phyloP scores from a whole-genome alignment of 2,113 vertebrate genomes.

The Protomyctophum bolini region DNA sequence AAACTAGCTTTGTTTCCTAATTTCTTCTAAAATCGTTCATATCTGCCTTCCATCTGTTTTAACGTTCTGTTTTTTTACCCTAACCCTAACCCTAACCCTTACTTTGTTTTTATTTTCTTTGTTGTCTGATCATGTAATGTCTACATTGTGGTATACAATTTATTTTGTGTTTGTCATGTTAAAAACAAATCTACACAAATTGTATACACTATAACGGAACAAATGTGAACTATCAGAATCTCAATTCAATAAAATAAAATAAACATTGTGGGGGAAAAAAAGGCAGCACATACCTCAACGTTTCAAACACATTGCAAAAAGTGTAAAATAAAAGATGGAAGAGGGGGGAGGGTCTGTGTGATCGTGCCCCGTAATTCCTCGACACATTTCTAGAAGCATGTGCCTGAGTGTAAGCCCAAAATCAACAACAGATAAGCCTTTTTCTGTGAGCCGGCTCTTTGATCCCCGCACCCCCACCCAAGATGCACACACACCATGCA shows the following conservation, averaged over 20 bases:
- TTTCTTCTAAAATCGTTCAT: neutral
- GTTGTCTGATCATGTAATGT: too few species aligned
- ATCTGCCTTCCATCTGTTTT: slow-evolving; percentile 11
- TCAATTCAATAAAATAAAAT: too few species aligned
- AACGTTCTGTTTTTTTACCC: slow-evolving; percentile 22
- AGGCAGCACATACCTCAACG: slow-evolving; percentile 15
- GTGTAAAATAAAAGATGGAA: slow-evolving; percentile 57
- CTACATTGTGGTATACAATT: too few species aligned
- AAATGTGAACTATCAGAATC: too few species aligned
- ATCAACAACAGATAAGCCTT: slow-evolving; percentile 79
- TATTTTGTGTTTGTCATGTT: too few species aligned
- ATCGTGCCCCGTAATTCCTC: slow-evolving; percentile 71
- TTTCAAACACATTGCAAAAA: slow-evolving; percentile 64
- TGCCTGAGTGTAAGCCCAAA: slow-evolving; percentile 71
- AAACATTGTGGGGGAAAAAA: too few species aligned
- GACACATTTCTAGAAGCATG: slow-evolving; percentile 67
- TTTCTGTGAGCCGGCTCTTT: slow-evolving; percentile 66
- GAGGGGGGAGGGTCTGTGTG: slow-evolving; percentile 30
- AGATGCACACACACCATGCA: neutral
- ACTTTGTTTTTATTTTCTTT: too few species aligned
- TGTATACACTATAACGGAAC: too few species aligned
- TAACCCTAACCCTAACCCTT: too few species aligned
- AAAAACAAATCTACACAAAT: too few species aligned
- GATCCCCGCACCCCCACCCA: slow-evolving; percentile 47
- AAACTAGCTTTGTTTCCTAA: neutral